phyloP scores from a whole-genome alignment of 2,888 invertebrate species.

The Spialia ferax region DNA sequence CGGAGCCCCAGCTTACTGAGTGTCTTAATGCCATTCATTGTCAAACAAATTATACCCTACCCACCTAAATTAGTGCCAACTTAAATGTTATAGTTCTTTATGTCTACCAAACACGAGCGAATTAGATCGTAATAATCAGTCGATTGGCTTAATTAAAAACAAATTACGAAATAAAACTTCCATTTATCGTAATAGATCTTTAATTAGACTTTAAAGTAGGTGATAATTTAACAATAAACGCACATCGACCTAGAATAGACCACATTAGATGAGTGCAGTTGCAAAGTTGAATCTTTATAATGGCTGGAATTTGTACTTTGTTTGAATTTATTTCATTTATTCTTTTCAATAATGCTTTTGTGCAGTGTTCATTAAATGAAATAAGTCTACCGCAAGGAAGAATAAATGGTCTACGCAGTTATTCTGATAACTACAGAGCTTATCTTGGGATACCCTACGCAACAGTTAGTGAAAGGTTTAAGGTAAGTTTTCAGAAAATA shows the following conservation, averaged over 20 bases:
- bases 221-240: slow-evolving; percentile 5
- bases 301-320: not conserved
- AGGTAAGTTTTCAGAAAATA: slow-evolving; percentile 39
- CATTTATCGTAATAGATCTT: not conserved
- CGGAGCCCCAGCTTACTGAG: too few relatives aligned
- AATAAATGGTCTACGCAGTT: slow-evolving; percentile 40
- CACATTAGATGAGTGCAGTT: slow-evolving; percentile 3
- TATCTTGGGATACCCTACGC: slow-evolving; percentile 56
- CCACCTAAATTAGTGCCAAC: too few relatives aligned
- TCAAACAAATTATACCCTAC: too few relatives aligned
- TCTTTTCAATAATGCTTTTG: slow-evolving; percentile 11
- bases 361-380: slow-evolving; percentile 27
- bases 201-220: slow-evolving; percentile 1
- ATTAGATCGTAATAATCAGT: too few relatives aligned
- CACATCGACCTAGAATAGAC: not conserved
- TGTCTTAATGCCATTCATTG: too few relatives aligned
- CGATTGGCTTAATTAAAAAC: too few relatives aligned
- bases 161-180: too few relatives aligned
- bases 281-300: not conserved
- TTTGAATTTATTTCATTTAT: slow-evolving; percentile 1
- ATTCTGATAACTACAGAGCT: slow-evolving; percentile 43
- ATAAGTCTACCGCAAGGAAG: slow-evolving; percentile 49
- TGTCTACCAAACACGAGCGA: too few relatives aligned
- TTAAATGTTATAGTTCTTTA: too few relatives aligned
- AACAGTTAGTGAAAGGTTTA: slow-evolving; percentile 48